A percentile compares a stretch with the other conserved stretches of the same genome.
These are phyloP conservation scores for Maconellicoccus hirsutus DNA, from an alignment of 1,140 invertebrate species.

Conservation along the genomic window DNA sequence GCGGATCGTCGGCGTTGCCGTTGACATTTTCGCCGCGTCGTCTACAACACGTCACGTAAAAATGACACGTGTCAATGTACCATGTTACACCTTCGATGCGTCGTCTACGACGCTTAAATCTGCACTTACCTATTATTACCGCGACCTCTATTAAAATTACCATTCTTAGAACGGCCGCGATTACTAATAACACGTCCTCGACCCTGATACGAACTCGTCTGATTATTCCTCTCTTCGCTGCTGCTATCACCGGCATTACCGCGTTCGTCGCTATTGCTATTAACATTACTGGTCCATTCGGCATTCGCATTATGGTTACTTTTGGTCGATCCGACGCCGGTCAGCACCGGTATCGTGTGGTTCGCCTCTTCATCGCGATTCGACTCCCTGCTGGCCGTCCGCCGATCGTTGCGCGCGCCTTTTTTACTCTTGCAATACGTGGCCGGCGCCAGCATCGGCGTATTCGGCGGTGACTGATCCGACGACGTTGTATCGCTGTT, in stretches of 20 bases:
- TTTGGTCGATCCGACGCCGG: background rate
- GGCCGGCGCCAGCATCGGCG: background rate
- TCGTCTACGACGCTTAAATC: background rate
- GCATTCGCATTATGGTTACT: background rate
- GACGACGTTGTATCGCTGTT: background rate
- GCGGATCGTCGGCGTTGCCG: conserved; percentile 17
- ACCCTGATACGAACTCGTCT: background rate
- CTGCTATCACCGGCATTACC: conserved; percentile 23
- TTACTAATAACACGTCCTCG: conserved; percentile 26
- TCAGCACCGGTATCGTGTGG: no score
- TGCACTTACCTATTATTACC: background rate
- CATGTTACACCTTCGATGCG: background rate
- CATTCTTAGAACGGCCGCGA: conserved; percentile 28
- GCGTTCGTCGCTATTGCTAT: conserved; percentile 12
- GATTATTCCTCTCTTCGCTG: conserved; percentile 16
- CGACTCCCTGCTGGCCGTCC: no score
- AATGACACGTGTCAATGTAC: no score
- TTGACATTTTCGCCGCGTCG: conserved; percentile 21
- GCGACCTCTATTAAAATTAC: conserved; percentile 30
- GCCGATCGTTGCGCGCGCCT: background rate
- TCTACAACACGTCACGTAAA: background rate
- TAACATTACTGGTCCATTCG: background rate
- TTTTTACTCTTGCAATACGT: background rate
- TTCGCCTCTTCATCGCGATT: no score
- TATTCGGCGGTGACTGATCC: background rate